These are phyloP conservation scores for Zosterops hypoxanthus DNA, from an alignment of 2,113 vertebrate species.

Conservation along the genomic window DNA sequence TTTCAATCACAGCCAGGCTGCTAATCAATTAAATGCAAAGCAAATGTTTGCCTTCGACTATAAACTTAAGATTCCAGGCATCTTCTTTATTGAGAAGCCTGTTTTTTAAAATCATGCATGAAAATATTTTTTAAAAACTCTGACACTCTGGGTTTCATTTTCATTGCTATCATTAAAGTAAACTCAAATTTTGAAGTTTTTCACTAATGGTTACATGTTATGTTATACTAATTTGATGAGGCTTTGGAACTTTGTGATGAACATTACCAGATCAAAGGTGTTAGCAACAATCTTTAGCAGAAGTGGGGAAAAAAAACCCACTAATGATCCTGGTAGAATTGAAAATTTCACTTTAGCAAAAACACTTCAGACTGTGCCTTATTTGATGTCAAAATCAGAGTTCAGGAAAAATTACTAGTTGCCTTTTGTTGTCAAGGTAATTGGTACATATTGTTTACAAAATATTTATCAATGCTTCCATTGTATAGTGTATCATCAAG, in stretches of 20 bases:
- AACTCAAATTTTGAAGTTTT: not conserved
- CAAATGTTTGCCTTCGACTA: not conserved
- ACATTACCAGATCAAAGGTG: not conserved
- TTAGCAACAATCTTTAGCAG: not conserved
- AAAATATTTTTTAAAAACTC: not conserved
- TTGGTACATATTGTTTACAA: not conserved
- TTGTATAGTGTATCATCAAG: not conserved
- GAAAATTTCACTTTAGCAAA: not conserved
- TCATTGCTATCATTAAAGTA: not conserved
- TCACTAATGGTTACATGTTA: not conserved
- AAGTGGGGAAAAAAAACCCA: not conserved
- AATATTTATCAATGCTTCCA: not conserved
- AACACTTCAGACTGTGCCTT: not conserved
- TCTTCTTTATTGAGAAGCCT: not conserved
- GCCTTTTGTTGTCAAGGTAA: not conserved
- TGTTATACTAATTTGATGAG: not conserved
- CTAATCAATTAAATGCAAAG: not conserved
- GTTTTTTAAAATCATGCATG: not conserved
- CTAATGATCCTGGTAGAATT: not conserved
- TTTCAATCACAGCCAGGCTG: not conserved
- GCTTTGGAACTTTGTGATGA: not conserved
- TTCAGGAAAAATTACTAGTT: not conserved
- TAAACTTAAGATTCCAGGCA: not conserved
- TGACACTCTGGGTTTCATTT: not conserved
- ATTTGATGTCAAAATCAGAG: not conserved